Evolutionary conservation across 1,140 invertebrate genomes (phyloP), one percentile per base, ranked within the genome.

Genomic region (Brachionus koreanus): DNA sequence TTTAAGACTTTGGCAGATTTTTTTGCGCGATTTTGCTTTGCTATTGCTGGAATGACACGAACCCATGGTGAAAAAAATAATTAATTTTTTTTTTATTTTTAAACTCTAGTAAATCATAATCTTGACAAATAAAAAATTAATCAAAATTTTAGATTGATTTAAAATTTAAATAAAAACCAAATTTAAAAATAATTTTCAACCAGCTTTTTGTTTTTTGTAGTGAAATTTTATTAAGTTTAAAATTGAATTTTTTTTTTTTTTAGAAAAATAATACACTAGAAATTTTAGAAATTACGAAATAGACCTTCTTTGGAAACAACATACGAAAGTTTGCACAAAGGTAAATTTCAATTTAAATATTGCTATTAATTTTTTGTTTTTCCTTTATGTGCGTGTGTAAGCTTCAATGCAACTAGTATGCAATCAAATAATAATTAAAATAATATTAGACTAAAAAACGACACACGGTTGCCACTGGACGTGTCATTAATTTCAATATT

Each of bases 21-120:
- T 69, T 69, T 69, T 37, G 16, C 65, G 33, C 37, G 65, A 19
- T 25, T 65, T 65, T 1, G 33, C 25, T 65, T 33, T 69, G 19
- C 35, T 10, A n/a, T 69, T 69, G 37, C 65, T 69, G 65, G 65
- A 69, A 69, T 69, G 65, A 69, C 65, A 69, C 3, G 65, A 69
- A 69, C 65, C 65, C 65, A 69, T 57, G 49, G 19, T 57, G 16
- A 19, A 57, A 57, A 57, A 57, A 19, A 57, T 5, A 57, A 57
- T 19, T 7, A 57, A 57, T 57, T 57, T 57, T 57, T 57, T 57
- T 7, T 57, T 57, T 57, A 6, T 16, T 16, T 16, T 12, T 1
- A 42, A 39, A 37, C 5, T 69, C 37, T 69, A 37, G 7, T 37
- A 23, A 16, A 5, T 69, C 65, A 69, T 69, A 69, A 69, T 69